Evolutionary conservation across 92 coral and sea anemone genomes (phyloP), one percentile per base, ranked within the genome.

Genomic region (Zoanthus gigantus): DNA sequence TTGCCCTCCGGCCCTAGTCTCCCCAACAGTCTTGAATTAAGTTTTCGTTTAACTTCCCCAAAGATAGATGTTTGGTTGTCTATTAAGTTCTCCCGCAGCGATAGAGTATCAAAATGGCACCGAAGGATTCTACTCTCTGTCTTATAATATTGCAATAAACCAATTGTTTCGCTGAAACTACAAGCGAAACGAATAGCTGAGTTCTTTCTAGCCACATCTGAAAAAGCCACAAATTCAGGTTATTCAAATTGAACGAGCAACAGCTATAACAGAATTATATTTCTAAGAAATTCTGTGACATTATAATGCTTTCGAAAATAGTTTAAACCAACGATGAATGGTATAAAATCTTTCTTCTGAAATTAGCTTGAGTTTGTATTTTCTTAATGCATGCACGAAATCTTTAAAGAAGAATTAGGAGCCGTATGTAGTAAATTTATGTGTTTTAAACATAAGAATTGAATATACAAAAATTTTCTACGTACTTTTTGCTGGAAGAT

Each of bases 1-100:
- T 78, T 74, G 75, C 85, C 85, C 66, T 58, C 85, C 75, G 85
- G 75, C 85, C 37, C 16, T 63, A 18, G 5, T 17, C 74, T 66
- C 85, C 32, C 42, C 85, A 66, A 32, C 75, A 63, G 57, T 79
- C 31, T 8, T 7, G 54, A 79, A 66, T 81, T 66, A 7, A 50
- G 66, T 81, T 81, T 81, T 81, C 76, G 76, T 30, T 65, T 52
- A 47, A 66, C 53, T 81, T 67, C 76, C 42, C 57, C 65, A 81
- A 67, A 56, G 66, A 53, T 12, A 81, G 32, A 10, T 65, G 60
- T 46, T 45, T 45, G 85, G 42, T 66, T 65, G 30, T 50, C 56
- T 65, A 28, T 52, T 46, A 45, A 42, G 30, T 28, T 30, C 31
- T 81, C 85, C 85, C 76, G 85, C 85, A 63, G 75, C 23, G 85